These are phyloP conservation scores for Sitobion miscanthi DNA, from an alignment of 1,140 invertebrate genomes.

Conservation along the genomic window DNA sequence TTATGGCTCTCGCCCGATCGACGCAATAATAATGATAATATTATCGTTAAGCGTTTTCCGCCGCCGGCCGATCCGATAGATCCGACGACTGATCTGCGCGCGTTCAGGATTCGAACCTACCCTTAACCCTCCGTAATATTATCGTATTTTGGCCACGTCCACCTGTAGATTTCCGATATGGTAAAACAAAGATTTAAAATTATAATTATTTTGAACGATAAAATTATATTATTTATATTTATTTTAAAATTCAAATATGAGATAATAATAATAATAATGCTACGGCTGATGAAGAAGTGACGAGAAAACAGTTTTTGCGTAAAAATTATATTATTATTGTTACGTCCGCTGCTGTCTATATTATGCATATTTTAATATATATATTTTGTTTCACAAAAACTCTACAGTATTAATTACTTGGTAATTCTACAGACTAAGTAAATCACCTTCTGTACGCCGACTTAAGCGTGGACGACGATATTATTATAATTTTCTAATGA, in stretches of 20 bases:
- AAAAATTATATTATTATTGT: background rate
- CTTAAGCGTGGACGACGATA: no score
- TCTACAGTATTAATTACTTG: background rate
- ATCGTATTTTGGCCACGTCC: no score
- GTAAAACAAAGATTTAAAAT: background rate
- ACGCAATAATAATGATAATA: background rate
- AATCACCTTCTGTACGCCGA: no score
- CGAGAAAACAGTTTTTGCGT: background rate
- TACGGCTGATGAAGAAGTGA: background rate
- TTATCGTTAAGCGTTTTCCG: background rate
- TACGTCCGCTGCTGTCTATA: no score
- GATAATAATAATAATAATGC: background rate
- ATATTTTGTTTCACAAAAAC: background rate
- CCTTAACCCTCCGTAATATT: background rate
- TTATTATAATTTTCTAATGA: no score
- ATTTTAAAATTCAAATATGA: background rate
- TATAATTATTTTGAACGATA: background rate
- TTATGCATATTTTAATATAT: no score
- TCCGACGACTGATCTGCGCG: background rate
- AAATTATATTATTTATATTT: background rate
- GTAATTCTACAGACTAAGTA: no score
- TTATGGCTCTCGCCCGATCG: background rate
- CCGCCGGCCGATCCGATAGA: background rate
- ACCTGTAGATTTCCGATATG: background rate
- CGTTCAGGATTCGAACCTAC: background rate